phyloP scores from a whole-genome alignment of 1,140 invertebrate species.

The Aphelenchoides avenae region DNA sequence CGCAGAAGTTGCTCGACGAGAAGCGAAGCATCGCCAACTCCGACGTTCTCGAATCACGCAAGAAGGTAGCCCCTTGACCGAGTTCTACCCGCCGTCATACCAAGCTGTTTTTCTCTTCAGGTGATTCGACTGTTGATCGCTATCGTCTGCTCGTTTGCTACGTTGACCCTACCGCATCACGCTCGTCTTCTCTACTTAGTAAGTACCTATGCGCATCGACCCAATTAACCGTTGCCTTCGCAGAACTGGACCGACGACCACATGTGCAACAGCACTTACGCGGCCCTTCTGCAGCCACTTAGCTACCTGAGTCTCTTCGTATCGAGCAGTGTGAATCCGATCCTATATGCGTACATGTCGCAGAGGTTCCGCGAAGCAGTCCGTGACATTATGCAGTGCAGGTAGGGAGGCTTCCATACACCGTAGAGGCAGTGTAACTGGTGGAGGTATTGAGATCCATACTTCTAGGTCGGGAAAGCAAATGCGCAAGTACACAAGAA shows the following conservation, averaged over 20 bases:
- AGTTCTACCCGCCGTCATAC: background rate
- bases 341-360: conserved; percentile 56
- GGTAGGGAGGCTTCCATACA: conserved; percentile 12
- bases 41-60: conserved; percentile 22
- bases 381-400: conserved; percentile 43
- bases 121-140: conserved; percentile 54
- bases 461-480: conserved; percentile 8
- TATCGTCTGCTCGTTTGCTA: conserved; percentile 52
- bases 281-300: conserved; percentile 49
- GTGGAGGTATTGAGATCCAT: background rate
- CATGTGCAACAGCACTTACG: conserved; percentile 36
- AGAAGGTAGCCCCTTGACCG: conserved; percentile 8
- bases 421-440: conserved; percentile 8
- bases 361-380: conserved; percentile 50
- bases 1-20: too few species aligned
- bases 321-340: conserved; percentile 51
- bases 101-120: conserved; percentile 19
- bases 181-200: conserved; percentile 45
- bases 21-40: too few species aligned
- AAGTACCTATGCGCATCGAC: conserved; percentile 7
- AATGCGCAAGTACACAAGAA: conserved; percentile 32
- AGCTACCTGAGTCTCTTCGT: conserved; percentile 49
- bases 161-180: conserved; percentile 55
- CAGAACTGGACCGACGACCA: conserved; percentile 39
- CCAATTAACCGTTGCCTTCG: too few species aligned